Evolutionary conservation across 2,113 vertebrate species (phyloP), one percentile per base, ranked within the genome.

Genomic region (Vombatus ursinus): DNA sequence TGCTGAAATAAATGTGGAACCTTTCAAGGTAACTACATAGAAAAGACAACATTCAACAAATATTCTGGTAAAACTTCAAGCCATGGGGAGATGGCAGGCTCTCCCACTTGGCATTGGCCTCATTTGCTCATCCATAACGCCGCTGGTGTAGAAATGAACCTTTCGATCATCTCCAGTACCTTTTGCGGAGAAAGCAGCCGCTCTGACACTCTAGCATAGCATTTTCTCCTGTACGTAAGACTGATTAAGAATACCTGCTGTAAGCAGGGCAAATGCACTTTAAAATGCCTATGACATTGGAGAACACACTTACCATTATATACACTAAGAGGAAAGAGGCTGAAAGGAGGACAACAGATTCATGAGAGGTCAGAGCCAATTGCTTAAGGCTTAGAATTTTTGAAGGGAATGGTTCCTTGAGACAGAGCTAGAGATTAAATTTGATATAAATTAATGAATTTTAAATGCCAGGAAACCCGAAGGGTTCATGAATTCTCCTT

Each of bases 221-320:
- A n/a, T 61, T 93, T 96, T 94, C 89, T 51, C 91, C n/a, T 51
- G 52, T 31, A 52, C 25, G 89, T 92, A 92, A 92, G 96, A 93
- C 25, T 52, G 94, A 97, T 90, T 93, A 92, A 95, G 25, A 28
- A 48, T 90, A 44, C 89, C 31, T n/a, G 16, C 61, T 77, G 37
- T 89, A 95, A 93, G 61, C 6, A 92, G 50, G 90, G 14, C 22
- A 95, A 90, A 91, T 50, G 11, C 2, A 23, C 52, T 96, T 94
- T 92, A 94, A 95, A 95, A 93, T 90, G 93, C 90, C 92, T 90
- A 92, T 93, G 91, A 49, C n/a, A 93, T 24, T 96, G 77, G 95
- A 94, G 92, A 95, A 68, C 44, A 95, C 96, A 97, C 52, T 22
- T 57, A 47, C 50, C 52, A 52, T 95, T 91, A 93, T 19, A 28